Percentiles rank a stretch among this genome's conserved stretches.
These are phyloP conservation scores for Apotomis turbidana DNA, from an alignment of 2,888 invertebrate genomes.

Conservation along the genomic window DNA sequence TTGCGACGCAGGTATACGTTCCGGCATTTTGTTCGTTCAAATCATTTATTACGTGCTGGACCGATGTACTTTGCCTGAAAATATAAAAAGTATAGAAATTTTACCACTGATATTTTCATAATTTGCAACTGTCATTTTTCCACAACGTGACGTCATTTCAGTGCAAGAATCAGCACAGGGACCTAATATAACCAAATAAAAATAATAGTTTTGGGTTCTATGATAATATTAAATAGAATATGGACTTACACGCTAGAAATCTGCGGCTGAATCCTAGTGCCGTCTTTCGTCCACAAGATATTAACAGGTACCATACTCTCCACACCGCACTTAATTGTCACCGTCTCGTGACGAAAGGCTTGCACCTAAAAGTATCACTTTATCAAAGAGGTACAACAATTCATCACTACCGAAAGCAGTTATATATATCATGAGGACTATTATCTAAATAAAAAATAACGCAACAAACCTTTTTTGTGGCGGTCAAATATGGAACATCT, in stretches of 20 bases:
- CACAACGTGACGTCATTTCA: no score
- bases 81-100: not conserved
- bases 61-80: slow-evolving; percentile 70
- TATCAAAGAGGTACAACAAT: no score
- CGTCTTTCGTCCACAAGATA: slow-evolving; percentile 80
- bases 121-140: no score
- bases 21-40: slow-evolving; percentile 65
- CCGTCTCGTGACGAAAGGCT: slow-evolving; percentile 72
- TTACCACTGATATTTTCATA: no score
- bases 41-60: slow-evolving; percentile 67
- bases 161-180: no score
- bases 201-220: no score
- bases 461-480: slow-evolving; percentile 61
- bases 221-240: not conserved
- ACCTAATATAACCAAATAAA: no score
- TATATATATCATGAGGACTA: no score
- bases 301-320: slow-evolving; percentile 85
- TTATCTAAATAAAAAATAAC: slow-evolving; percentile 10
- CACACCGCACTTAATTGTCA: slow-evolving; percentile 83
- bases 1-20: slow-evolving; percentile 63
- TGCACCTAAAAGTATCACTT: slow-evolving; percentile 54
- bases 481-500: slow-evolving; percentile 82
- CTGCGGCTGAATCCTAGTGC: slow-evolving; percentile 48
- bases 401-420: no score
- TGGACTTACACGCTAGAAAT: slow-evolving; percentile 65